Percentiles rank a stretch among this genome's conserved stretches.
phyloP scores from a whole-genome alignment of 2,113 vertebrate species.

The Hippocampus guttulatus region DNA sequence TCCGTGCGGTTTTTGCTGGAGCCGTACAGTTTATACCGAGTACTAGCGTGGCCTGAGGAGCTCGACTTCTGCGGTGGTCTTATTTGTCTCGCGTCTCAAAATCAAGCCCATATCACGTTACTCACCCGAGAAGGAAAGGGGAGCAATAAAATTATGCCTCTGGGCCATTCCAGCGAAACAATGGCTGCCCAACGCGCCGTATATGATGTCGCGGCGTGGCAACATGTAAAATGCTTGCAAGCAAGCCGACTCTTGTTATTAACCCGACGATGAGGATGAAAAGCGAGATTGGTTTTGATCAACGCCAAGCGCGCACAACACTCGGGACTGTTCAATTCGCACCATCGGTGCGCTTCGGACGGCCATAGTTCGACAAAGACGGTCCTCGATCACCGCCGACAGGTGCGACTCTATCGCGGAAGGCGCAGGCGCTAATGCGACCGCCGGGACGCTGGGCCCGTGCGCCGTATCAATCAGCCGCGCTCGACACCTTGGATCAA shows the following conservation, averaged over 20 bases:
- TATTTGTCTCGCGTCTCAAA: constrained; percentile 53
- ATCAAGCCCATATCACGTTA: constrained; percentile 48
- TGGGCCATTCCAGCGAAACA: constrained; percentile 43
- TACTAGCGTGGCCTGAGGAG: constrained; percentile 34
- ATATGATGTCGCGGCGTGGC: constrained; percentile 42
- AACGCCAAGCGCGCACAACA: constrained; percentile 61
- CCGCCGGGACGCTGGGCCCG: constrained; percentile 59
- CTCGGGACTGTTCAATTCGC: constrained; percentile 20
- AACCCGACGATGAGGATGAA: constrained; percentile 39
- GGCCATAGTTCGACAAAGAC: not conserved
- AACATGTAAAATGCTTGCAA: constrained; percentile 60
- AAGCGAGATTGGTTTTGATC: constrained; percentile 62
- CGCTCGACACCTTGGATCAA: constrained; percentile 50
- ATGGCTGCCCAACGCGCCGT: constrained; percentile 18
- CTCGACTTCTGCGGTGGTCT: constrained; percentile 34
- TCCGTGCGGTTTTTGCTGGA: constrained; percentile 6
- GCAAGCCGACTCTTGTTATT: constrained; percentile 46
- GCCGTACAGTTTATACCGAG: not conserved
- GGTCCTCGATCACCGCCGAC: constrained; percentile 52
- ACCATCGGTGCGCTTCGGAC: constrained; percentile 48
- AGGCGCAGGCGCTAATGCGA: constrained; percentile 67
- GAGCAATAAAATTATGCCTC: constrained; percentile 58
- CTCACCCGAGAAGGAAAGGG: constrained; percentile 44
- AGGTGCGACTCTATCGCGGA: constrained; percentile 62
- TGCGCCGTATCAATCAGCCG: constrained; percentile 65